Evolutionary conservation across 2,797 vertebrate genomes (phyloP).

Genomic region (Pseudotriccus pelzelni): DNA sequence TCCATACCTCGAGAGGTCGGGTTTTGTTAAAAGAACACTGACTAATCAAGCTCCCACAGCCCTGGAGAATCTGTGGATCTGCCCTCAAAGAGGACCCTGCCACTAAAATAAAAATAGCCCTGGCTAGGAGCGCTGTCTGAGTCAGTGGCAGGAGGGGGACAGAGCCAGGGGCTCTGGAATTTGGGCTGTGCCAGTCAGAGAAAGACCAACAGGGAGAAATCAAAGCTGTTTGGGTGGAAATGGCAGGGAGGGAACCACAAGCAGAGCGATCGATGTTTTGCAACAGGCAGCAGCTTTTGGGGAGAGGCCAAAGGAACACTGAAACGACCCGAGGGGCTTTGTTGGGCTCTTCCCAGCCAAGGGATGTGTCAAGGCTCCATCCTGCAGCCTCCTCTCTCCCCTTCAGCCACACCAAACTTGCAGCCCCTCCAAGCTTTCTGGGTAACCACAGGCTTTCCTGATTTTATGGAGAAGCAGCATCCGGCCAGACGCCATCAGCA

Average conservation of each 20-base stretch:
- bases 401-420: background rate
- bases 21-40: background rate
- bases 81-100: background rate
- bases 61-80: background rate
- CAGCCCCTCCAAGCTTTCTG: background rate
- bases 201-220: fast-evolving
- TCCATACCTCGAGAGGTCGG: background rate
- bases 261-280: fast-evolving
- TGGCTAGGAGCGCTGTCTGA: background rate
- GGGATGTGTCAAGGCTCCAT: background rate
- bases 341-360: background rate
- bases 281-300: background rate
- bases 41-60: background rate
- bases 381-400: fast-evolving
- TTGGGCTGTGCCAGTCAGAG: background rate
- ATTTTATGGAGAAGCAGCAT: background rate
- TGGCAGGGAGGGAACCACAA: background rate
- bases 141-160: background rate
- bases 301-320: background rate
- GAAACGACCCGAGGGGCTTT: background rate
- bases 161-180: background rate
- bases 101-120: background rate
- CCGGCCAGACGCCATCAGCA: fast-evolving
- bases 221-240: background rate
- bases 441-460: background rate